Conservation (phyloP, 2,888 invertebrate genomes). For the Molorchus minor region DNA sequence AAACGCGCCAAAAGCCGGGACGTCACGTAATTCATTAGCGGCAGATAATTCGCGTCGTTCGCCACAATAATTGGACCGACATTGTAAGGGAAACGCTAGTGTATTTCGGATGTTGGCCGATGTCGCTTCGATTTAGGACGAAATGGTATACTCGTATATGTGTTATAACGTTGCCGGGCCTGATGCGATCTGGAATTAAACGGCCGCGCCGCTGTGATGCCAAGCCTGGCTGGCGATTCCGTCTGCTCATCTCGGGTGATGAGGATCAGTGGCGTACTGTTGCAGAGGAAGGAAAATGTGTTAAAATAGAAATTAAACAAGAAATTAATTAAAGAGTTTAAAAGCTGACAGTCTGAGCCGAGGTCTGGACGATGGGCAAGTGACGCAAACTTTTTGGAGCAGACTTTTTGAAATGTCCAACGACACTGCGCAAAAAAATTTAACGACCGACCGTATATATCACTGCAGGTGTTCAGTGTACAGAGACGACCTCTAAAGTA, state of each 20-base stretch:
- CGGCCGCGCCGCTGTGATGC: slow-evolving; percentile 44
- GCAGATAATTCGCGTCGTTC: slow-evolving; percentile 46
- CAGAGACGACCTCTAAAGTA: too few relatives aligned
- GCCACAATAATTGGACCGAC: slow-evolving; percentile 45
- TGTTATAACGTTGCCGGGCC: slow-evolving; percentile 39
- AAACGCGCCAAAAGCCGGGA: slow-evolving; percentile 12
- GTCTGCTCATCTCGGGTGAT: slow-evolving; percentile 4
- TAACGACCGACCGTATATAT: too few relatives aligned
- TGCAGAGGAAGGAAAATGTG: too few relatives aligned
- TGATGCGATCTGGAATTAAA: slow-evolving; percentile 46
- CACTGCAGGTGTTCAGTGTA: too few relatives aligned
- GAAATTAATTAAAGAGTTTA: too few relatives aligned
- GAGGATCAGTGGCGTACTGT: slow-evolving; percentile 10
- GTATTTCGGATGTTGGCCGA: slow-evolving; percentile 36
- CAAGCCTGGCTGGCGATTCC: slow-evolving; percentile 33
- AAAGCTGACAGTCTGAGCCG: too few relatives aligned
- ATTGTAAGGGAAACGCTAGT: slow-evolving; percentile 34
- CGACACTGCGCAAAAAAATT: too few relatives aligned
- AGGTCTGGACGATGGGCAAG: too few relatives aligned
- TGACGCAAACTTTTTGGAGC: too few relatives aligned
- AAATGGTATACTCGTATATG: slow-evolving; percentile 45
- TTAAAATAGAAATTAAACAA: too few relatives aligned
- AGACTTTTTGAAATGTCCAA: too few relatives aligned
- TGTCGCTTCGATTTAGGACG: slow-evolving; percentile 44
- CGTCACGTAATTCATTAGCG: slow-evolving; percentile 49